Percentiles rank a stretch among this genome's conserved stretches.
phyloP scores from a whole-genome alignment of 1,140 invertebrate genomes.

The Physella acuta region DNA sequence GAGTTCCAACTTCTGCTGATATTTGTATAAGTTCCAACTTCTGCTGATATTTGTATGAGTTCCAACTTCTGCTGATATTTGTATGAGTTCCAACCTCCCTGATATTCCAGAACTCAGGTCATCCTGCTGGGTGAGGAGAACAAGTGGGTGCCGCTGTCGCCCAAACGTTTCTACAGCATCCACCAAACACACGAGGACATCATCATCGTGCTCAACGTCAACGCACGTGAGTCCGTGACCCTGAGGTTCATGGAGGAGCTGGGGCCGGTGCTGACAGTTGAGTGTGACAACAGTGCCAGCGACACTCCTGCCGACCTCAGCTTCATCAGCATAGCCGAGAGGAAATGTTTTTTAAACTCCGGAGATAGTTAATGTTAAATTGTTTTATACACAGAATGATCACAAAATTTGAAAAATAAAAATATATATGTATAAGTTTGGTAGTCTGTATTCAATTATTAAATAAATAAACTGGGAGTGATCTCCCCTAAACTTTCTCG shows the following conservation, averaged over 20 bases:
- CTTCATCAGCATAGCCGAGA: background rate
- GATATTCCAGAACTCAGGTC: background rate
- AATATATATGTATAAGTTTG: no score
- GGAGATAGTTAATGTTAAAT: no score
- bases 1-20: no score
- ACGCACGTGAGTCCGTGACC: slow-evolving; percentile 3
- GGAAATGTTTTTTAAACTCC: background rate
- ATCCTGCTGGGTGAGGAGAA: background rate
- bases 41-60: no score
- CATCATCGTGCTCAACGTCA: background rate
- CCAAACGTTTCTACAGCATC: background rate
- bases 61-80: no score
- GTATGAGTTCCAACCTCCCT: no score
- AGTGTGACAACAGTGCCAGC: slow-evolving; percentile 4
- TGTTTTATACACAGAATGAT: no score
- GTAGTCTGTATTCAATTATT: no score
- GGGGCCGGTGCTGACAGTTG: background rate
- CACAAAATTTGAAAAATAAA: no score
- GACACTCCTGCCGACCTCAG: background rate
- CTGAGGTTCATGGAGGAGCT: background rate
- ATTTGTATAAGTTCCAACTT: no score
- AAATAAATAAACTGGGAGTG: no score
- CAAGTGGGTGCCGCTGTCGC: slow-evolving; percentile 12
- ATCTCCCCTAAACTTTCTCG: no score
- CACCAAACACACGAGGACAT: background rate